Evolutionary conservation across 2,888 invertebrate species (phyloP).

Genomic region (Drosophila dives): DNA sequence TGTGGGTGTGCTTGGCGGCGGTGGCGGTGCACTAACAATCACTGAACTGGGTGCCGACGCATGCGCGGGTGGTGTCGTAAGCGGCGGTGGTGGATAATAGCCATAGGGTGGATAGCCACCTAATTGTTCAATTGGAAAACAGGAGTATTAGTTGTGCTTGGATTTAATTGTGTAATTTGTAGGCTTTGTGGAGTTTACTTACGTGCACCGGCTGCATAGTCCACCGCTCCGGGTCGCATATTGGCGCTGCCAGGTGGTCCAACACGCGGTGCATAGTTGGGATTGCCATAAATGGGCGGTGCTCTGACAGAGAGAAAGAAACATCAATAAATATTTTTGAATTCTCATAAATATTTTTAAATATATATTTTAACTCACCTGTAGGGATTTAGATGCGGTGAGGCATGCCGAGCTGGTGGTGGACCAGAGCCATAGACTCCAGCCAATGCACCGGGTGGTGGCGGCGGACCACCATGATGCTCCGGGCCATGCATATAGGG

Average conservation of each 20-base stretch:
- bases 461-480: slow-evolving; percentile 62
- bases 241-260: slow-evolving; percentile 69
- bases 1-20: slow-evolving; percentile 77
- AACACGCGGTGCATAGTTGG: slow-evolving; percentile 81
- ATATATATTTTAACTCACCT: slow-evolving; percentile 61
- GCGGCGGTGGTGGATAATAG: slow-evolving; percentile 82
- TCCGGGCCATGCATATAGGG: slow-evolving; percentile 68
- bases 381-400: slow-evolving; percentile 82
- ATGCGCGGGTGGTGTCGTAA: slow-evolving; percentile 74
- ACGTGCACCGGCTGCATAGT: slow-evolving; percentile 80
- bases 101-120: slow-evolving; percentile 80
- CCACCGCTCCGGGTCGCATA: slow-evolving; percentile 74
- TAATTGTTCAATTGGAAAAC: slow-evolving; percentile 11
- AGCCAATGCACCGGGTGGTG: slow-evolving; percentile 43
- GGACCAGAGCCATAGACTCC: slow-evolving; percentile 68
- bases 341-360: neutral
- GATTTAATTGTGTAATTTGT: neutral
- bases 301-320: too few relatives aligned
- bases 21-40: slow-evolving; percentile 74
- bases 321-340: too few relatives aligned
- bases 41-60: slow-evolving; percentile 72
- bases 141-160: neutral
- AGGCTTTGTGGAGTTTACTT: slow-evolving; percentile 41
- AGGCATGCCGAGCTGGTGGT: slow-evolving; percentile 81
- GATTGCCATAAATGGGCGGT: slow-evolving; percentile 83